Percentiles rank a stretch among this genome's conserved stretches.
These are phyloP conservation scores for Bos javanicus DNA, from an alignment of 2,113 vertebrate species.

Conservation along the genomic window DNA sequence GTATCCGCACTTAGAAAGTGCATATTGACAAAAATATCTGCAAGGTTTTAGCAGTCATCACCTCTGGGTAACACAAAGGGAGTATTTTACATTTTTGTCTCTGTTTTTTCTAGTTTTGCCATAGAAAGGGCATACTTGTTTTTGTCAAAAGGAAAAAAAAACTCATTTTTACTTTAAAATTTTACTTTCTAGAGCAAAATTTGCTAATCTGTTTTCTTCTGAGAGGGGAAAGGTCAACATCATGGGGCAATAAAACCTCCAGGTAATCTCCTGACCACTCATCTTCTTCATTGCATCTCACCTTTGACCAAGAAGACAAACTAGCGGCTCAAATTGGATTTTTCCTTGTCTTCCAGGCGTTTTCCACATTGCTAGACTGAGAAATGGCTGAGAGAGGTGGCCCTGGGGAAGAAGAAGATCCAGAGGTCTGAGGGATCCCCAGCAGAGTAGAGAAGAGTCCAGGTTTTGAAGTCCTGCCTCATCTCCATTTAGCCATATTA, in stretches of 20 bases:
- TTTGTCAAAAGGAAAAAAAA: constrained; percentile 16
- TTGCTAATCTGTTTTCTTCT: background rate
- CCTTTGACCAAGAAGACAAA: background rate
- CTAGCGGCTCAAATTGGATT: background rate
- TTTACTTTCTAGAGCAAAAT: background rate
- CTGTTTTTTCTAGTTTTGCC: background rate
- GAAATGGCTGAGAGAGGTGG: background rate
- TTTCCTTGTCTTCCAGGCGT: background rate
- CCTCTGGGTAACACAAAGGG: background rate
- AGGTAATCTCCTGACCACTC: background rate
- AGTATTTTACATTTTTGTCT: constrained; percentile 1
- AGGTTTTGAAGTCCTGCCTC: background rate
- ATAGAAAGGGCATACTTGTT: background rate
- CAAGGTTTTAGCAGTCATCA: background rate
- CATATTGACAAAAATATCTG: background rate
- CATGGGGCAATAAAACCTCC: background rate
- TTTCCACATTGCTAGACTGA: background rate
- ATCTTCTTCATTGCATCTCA: background rate
- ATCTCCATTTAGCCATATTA: background rate
- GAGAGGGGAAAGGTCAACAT: background rate
- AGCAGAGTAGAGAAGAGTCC: background rate
- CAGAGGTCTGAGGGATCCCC: background rate
- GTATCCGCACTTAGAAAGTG: background rate
- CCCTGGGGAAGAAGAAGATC: background rate
- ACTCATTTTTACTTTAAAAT: background rate